Percentiles rank a stretch among this genome's conserved stretches.
Conservation (phyloP, 2,113 vertebrate genomes). For the Alethe diademata region DNA sequence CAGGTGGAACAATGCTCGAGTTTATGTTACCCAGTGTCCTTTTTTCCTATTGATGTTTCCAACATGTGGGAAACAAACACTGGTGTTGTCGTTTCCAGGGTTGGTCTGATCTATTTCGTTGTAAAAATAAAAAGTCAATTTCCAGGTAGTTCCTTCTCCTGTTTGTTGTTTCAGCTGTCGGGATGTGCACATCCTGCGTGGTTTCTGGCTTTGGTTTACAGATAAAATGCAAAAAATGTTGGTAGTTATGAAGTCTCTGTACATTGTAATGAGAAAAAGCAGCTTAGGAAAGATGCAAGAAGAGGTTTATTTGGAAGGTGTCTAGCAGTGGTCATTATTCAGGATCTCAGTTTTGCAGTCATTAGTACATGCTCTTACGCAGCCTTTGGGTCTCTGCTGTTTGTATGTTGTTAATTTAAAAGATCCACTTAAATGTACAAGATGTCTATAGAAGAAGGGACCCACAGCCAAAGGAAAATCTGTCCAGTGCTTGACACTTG, state of each 20-base stretch:
- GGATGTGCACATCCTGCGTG: background rate
- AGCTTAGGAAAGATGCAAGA: background rate
- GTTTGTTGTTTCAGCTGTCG: background rate
- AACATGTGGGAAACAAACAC: background rate
- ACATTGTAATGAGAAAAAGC: background rate
- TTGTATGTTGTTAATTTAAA: accelerated
- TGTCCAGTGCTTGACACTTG: background rate
- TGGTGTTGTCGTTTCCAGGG: background rate
- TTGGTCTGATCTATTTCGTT: background rate
- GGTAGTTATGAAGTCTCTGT: background rate
- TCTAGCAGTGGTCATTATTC: background rate
- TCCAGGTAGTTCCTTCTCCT: background rate
- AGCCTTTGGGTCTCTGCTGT: background rate
- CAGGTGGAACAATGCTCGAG: background rate
- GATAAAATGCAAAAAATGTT: background rate
- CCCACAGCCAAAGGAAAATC: background rate
- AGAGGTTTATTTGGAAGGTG: background rate
- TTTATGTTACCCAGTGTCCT: background rate
- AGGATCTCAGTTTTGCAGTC: background rate
- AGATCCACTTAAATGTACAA: background rate
- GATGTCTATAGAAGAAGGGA: background rate
- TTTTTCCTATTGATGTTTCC: conserved; percentile 6
- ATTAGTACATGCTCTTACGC: background rate
- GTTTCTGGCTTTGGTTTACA: background rate
- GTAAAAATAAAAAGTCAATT: background rate